Conservation (phyloP, 1,140 invertebrate species). For the Ips typographus region DNA sequence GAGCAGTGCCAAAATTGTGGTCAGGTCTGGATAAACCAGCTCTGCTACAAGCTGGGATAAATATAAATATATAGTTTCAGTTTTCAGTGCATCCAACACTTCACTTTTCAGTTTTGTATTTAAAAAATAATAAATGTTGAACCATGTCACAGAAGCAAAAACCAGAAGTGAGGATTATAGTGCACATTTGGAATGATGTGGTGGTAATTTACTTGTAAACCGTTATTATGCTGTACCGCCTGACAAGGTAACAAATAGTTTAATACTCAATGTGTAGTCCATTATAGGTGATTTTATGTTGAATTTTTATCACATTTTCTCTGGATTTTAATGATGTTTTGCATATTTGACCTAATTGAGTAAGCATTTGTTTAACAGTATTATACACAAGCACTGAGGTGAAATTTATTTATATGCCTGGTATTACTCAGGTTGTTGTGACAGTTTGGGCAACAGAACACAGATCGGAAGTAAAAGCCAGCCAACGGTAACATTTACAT, state of each 20-base stretch:
- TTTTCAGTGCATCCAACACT: background rate
- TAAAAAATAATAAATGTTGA: slow-evolving; percentile 1
- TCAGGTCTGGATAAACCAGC: background rate
- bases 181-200: slow-evolving; percentile 57
- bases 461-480: no score
- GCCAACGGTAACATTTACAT: no score
- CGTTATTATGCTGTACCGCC: slow-evolving; percentile 20
- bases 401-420: no score
- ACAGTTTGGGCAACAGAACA: no score
- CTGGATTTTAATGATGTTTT: no score
- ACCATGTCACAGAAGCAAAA: slow-evolving; percentile 56
- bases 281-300: no score
- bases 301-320: no score
- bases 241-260: slow-evolving; percentile 17
- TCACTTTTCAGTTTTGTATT: background rate
- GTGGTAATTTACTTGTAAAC: slow-evolving; percentile 50
- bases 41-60: slow-evolving; percentile 2
- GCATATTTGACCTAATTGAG: no score
- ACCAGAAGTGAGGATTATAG: slow-evolving; percentile 59
- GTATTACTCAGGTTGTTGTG: no score
- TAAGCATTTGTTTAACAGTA: background rate
- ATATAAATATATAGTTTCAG: background rate
- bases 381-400: background rate
- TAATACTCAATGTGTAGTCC: no score
- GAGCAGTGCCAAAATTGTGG: slow-evolving; percentile 12